phyloP scores from a whole-genome alignment of 2,113 vertebrate species.

The Catharus bicknelli region DNA sequence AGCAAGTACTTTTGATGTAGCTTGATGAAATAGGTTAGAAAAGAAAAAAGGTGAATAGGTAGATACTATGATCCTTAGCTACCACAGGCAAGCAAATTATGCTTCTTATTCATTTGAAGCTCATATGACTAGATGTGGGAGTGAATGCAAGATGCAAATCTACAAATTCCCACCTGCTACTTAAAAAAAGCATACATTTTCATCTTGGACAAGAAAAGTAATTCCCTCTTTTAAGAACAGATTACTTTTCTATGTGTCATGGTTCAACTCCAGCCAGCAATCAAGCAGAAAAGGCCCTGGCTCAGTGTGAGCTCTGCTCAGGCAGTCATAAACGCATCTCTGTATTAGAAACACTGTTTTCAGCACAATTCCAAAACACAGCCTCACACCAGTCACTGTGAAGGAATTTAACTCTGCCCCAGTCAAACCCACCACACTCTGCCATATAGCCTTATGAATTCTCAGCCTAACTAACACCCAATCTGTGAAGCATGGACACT shows the following conservation, averaged over 20 bases:
- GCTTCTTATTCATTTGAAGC: neutral
- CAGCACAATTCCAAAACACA: neutral
- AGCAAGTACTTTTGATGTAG: neutral
- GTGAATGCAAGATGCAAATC: neutral
- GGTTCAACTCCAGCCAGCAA: neutral
- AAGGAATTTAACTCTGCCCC: neutral
- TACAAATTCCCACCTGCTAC: neutral
- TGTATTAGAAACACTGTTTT: neutral
- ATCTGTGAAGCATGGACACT: neutral
- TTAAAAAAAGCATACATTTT: neutral
- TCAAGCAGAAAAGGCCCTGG: neutral
- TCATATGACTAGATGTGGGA: neutral
- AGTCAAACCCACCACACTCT: neutral
- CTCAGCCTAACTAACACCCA: neutral
- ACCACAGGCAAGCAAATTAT: neutral
- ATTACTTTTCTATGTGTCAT: neutral
- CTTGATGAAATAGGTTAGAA: neutral
- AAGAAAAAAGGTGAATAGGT: neutral
- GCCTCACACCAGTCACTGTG: neutral
- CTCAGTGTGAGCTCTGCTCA: neutral
- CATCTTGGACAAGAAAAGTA: neutral
- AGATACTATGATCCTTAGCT: neutral
- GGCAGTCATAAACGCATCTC: neutral
- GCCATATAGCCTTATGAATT: neutral
- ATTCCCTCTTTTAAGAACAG: neutral